A percentile compares a stretch with the other conserved stretches of the same genome.
These are phyloP conservation scores for Doryteuthis pealeii DNA, from an alignment of 1,140 invertebrate genomes.

Conservation along the genomic window DNA sequence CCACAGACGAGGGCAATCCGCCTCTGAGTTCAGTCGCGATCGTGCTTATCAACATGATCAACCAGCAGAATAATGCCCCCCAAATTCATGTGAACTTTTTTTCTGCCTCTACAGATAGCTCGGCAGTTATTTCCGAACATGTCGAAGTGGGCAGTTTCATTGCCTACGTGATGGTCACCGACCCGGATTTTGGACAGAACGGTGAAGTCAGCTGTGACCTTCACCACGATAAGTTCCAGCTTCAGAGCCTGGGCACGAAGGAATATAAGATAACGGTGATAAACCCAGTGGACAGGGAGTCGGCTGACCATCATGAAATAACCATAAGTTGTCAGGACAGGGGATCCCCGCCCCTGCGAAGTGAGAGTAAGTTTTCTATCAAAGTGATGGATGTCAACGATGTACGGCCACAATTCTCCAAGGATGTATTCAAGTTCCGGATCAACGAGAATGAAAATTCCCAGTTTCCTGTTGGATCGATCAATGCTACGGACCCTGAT, in stretches of 20 bases:
- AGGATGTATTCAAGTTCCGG: conserved; percentile 8
- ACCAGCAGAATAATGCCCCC: too few species aligned
- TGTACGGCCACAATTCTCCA: too few species aligned
- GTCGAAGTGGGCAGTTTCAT: conserved; percentile 38
- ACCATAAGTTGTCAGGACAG: conserved; percentile 36
- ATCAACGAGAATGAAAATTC: too few species aligned
- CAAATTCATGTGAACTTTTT: too few species aligned
- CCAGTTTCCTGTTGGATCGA: too few species aligned
- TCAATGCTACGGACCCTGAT: too few species aligned
- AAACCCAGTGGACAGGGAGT: conserved; percentile 39
- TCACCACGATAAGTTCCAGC: conserved; percentile 29
- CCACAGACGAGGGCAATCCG: too few species aligned
- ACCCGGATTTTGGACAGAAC: conserved; percentile 48
- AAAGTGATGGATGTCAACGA: too few species aligned
- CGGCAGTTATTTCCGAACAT: conserved; percentile 35
- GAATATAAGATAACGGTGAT: conserved; percentile 38
- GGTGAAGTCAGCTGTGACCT: conserved; percentile 42
- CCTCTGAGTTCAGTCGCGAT: too few species aligned
- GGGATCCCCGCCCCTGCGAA: conserved; percentile 34
- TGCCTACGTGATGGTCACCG: conserved; percentile 46
- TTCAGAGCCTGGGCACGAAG: conserved; percentile 13
- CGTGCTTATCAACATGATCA: too few species aligned
- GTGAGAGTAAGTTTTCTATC: conserved; percentile 25
- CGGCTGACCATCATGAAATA: conserved; percentile 27
- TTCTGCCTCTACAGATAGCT: conserved; percentile 26